Conservation (phyloP, 2,888 invertebrate species). For the Halictus quadricinctus region DNA sequence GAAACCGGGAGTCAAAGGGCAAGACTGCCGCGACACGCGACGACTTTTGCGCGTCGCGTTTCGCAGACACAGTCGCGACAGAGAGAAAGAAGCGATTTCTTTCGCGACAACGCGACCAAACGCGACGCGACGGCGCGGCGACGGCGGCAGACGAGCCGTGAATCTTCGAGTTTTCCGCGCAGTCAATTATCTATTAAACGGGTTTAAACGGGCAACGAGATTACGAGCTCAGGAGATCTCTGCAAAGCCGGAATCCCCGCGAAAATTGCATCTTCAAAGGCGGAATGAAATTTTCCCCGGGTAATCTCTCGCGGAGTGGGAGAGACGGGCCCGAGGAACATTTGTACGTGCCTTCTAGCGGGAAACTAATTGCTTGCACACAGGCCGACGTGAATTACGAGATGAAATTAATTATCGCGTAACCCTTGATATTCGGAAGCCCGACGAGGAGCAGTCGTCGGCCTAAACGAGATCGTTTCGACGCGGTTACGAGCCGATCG, state of each 20-base stretch:
- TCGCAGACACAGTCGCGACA: neutral
- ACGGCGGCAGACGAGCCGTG: neutral
- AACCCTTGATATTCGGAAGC: slow-evolving; percentile 43
- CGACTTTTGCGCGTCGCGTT: neutral
- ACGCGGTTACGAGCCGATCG: neutral
- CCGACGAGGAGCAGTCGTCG: neutral
- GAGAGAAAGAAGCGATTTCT: neutral
- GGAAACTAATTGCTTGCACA: slow-evolving; percentile 38
- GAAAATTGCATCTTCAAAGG: slow-evolving; percentile 36
- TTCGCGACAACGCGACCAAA: neutral
- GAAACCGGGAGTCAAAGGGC: slow-evolving; percentile 6
- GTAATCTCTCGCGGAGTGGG: neutral
- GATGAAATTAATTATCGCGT: slow-evolving; percentile 49
- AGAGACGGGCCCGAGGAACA: slow-evolving; percentile 5
- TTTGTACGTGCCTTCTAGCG: slow-evolving; percentile 21
- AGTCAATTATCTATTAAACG: slow-evolving; percentile 27
- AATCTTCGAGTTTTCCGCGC: slow-evolving; percentile 14
- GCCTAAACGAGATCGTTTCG: neutral
- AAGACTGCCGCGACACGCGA: slow-evolving; percentile 18
- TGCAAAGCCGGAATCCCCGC: neutral
- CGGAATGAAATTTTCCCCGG: slow-evolving; percentile 23
- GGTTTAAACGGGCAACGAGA: neutral
- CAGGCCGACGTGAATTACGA: slow-evolving; percentile 31
- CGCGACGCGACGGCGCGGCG: neutral
- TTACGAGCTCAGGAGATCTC: neutral